Conservation (phyloP, 2,888 invertebrate species). For the Drosophila leonis region DNA sequence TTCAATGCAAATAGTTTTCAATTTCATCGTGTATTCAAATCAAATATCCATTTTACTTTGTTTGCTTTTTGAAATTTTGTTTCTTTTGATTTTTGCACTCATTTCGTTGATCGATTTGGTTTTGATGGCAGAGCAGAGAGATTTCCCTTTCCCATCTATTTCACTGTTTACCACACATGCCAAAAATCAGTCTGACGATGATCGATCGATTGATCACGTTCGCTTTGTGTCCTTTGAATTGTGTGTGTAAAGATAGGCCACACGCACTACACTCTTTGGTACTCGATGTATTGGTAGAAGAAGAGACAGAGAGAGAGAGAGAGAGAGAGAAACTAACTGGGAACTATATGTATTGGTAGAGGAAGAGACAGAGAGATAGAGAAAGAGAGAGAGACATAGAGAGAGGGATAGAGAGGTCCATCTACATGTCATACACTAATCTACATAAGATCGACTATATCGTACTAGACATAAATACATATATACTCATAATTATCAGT, state of each 20-base stretch:
- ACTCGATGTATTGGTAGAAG: background rate
- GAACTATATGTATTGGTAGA: too few species aligned
- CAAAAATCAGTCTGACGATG: conserved; percentile 66
- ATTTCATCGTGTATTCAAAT: conserved; percentile 51
- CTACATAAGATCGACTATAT: background rate
- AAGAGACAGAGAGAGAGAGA: background rate
- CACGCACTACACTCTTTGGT: conserved; percentile 11
- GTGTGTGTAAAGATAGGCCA: conserved; percentile 34
- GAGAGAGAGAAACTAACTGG: too few species aligned
- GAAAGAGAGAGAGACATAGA: background rate
- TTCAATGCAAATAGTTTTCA: conserved; percentile 32
- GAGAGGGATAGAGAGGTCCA: too few species aligned
- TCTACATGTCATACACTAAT: background rate
- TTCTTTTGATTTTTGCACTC: conserved; percentile 26
- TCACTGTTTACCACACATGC: conserved; percentile 62
- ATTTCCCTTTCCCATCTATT: conserved; percentile 9
- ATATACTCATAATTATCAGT: conserved; percentile 1
- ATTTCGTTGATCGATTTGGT: conserved; percentile 55
- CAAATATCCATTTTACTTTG: conserved; percentile 24
- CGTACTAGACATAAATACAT: background rate
- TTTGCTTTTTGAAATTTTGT: conserved; percentile 29
- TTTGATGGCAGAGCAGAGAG: background rate
- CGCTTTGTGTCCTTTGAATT: conserved; percentile 28
- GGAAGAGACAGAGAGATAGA: background rate
- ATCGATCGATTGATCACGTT: conserved; percentile 56